Percentiles rank a stretch among this genome's conserved stretches.
These are phyloP conservation scores for Metalampra italica DNA, from an alignment of 2,888 invertebrate genomes.

Conservation along the genomic window DNA sequence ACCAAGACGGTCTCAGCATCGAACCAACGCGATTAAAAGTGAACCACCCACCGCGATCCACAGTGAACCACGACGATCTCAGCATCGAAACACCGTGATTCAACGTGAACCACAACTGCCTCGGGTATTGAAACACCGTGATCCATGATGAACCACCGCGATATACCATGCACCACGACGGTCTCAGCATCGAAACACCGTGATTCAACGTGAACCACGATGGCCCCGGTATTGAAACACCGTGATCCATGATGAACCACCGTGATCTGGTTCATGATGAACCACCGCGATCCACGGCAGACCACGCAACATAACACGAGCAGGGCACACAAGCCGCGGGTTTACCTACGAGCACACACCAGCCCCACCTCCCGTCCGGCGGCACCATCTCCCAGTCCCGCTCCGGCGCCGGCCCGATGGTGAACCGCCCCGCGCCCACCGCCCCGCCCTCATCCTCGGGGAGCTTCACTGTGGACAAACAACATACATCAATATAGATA, in stretches of 20 bases:
- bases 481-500: not conserved
- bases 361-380: conserved; percentile 92
- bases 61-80: no score
- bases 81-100: no score
- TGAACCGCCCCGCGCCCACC: conserved; percentile 58
- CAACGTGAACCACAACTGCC: not conserved
- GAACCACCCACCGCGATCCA: no score
- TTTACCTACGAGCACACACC: conserved; percentile 83
- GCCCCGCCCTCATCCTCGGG: conserved; percentile 57
- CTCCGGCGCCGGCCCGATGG: conserved; percentile 71
- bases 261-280: not conserved
- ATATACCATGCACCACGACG: no score
- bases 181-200: not conserved
- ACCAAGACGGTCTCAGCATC: no score
- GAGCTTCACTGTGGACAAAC: conserved; percentile 54
- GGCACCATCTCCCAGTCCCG: conserved; percentile 86
- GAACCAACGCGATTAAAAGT: no score
- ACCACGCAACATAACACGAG: not conserved
- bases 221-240: no score
- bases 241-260: no score
- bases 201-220: not conserved
- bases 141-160: no score
- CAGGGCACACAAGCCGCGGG: not conserved
- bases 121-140: no score
- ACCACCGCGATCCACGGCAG: not conserved